phyloP scores from a whole-genome alignment of 2,113 vertebrate species.

The Cavia porcellus region DNA sequence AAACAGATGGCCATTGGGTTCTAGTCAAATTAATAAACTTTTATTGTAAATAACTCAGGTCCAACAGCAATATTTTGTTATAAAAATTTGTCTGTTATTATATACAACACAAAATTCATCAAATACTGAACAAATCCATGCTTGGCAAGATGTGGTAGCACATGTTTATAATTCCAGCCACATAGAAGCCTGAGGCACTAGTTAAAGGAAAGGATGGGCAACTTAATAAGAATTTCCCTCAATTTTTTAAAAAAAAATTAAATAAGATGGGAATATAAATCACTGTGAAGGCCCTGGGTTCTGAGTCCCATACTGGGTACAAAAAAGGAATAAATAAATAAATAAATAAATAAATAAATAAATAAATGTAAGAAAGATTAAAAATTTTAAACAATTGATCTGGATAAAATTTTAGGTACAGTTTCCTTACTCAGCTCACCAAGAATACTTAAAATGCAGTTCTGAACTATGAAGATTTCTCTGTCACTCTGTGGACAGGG shows the following conservation, averaged over 20 bases:
- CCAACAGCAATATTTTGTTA: background rate
- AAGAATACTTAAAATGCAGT: background rate
- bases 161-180: background rate
- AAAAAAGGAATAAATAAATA: background rate
- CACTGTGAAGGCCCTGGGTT: background rate
- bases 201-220: background rate
- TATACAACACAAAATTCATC: background rate
- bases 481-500: background rate
- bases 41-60: background rate
- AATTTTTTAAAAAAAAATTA: background rate
- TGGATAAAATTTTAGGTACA: background rate
- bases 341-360: background rate
- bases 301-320: background rate
- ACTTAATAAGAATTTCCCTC: background rate
- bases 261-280: background rate
- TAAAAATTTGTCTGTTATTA: background rate
- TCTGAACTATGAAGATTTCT: background rate
- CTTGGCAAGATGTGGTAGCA: background rate
- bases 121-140: background rate
- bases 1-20: background rate
- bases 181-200: background rate
- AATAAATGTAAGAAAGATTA: background rate
- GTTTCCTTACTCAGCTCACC: background rate
- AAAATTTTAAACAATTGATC: background rate
- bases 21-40: slow-evolving; percentile 11